Percentiles rank a stretch among this genome's conserved stretches.
phyloP scores from a whole-genome alignment of 2,113 vertebrate genomes.

The Labeo catla region DNA sequence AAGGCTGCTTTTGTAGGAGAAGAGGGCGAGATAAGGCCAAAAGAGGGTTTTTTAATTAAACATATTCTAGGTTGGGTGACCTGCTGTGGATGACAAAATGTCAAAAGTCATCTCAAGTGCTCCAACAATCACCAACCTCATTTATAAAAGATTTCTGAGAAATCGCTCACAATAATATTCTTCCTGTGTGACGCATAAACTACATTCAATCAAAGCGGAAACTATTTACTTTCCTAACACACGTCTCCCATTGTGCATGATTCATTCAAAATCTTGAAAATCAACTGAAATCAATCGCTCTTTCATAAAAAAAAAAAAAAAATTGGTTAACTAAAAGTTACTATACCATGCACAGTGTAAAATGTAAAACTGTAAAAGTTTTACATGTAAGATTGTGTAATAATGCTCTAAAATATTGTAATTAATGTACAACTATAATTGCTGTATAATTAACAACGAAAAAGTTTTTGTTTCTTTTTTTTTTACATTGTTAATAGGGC shows the following conservation, averaged over 20 bases:
- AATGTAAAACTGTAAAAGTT: too few species aligned
- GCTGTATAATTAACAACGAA: too few species aligned
- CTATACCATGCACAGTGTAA: not conserved
- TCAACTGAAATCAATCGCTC: not conserved
- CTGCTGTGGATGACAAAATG: not conserved
- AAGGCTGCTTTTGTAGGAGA: constrained; percentile 6
- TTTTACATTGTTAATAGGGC: too few species aligned
- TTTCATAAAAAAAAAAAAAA: not conserved
- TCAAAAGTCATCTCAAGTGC: not conserved
- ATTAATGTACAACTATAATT: too few species aligned
- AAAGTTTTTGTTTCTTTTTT: too few species aligned
- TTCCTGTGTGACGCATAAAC: not conserved
- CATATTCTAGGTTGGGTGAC: constrained; percentile 1
- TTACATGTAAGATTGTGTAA: too few species aligned
- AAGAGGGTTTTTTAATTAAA: not conserved
- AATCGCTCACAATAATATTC: not conserved
- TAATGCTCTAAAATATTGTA: too few species aligned
- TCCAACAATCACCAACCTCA: not conserved
- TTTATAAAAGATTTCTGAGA: not conserved
- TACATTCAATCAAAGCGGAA: not conserved
- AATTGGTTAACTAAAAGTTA: not conserved
- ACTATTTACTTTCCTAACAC: not conserved
- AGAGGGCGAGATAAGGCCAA: not conserved
- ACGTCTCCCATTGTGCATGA: not conserved
- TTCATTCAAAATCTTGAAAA: not conserved